Evolutionary conservation across 2,113 vertebrate genomes (phyloP).

Genomic region (Morone saxatilis): DNA sequence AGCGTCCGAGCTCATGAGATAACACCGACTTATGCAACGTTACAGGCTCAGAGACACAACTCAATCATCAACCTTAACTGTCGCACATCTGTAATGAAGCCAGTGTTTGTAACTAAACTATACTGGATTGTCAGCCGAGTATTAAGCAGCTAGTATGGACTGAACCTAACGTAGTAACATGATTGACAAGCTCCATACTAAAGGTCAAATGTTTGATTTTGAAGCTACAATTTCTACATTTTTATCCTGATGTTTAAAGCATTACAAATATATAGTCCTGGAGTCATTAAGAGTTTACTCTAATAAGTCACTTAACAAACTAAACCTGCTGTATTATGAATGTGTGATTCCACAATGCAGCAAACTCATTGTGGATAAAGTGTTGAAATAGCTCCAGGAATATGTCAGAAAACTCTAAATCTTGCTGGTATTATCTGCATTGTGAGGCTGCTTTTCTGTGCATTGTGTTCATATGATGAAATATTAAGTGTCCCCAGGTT

Average conservation of each 20-base stretch:
- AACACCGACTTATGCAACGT: not conserved
- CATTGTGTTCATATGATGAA: not conserved
- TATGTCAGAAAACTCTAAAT: too few relatives aligned
- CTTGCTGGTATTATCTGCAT: too few relatives aligned
- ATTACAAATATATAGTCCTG: not conserved
- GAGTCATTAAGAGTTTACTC: not conserved
- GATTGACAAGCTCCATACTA: not conserved
- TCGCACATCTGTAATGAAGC: not conserved
- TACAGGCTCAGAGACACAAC: not conserved
- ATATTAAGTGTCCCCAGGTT: not conserved
- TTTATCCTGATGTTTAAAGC: not conserved
- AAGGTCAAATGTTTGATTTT: slow-evolving; percentile 8
- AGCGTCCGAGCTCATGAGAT: not conserved
- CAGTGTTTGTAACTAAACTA: too few relatives aligned
- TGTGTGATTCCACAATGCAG: too few relatives aligned
- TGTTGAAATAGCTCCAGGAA: too few relatives aligned
- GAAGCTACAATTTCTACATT: not conserved
- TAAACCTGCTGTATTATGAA: too few relatives aligned
- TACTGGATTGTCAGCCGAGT: not conserved
- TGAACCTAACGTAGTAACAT: not conserved
- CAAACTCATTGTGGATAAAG: too few relatives aligned
- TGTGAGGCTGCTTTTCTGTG: not conserved
- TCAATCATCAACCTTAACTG: not conserved
- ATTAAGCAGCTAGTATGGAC: not conserved
- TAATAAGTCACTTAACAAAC: too few relatives aligned